These are phyloP conservation scores for Epirrita christyi DNA, from an alignment of 2,888 invertebrate genomes.

Conservation along the genomic window DNA sequence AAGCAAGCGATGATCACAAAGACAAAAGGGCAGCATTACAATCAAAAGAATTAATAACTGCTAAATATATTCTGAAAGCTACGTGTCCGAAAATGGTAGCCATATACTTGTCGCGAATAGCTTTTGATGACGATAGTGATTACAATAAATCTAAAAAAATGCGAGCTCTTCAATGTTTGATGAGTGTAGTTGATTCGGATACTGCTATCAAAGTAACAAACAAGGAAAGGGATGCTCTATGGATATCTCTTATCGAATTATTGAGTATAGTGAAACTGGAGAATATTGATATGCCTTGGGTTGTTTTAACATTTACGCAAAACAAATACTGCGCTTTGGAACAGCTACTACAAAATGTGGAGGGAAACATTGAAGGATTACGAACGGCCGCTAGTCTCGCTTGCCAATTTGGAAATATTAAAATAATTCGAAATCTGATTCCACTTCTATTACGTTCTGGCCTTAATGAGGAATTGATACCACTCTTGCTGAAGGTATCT, in stretches of 20 bases:
- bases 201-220: conserved; percentile 76
- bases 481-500: conserved; percentile 66
- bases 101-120: conserved; percentile 78
- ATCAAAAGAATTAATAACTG: conserved; percentile 70
- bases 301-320: conserved; percentile 71
- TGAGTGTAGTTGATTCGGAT: conserved; percentile 76
- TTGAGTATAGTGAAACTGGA: conserved; percentile 71
- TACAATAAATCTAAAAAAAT: conserved; percentile 77
- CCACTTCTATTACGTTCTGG: conserved; percentile 61
- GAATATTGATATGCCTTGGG: conserved; percentile 77
- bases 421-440: conserved; percentile 61
- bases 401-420: conserved; percentile 60
- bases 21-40: conserved; percentile 58
- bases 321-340: conserved; percentile 71
- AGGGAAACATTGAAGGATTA: conserved; percentile 63
- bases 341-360: conserved; percentile 66
- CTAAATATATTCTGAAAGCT: conserved; percentile 79
- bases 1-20: conserved; percentile 55
- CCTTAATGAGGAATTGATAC: conserved; percentile 71
- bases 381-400: conserved; percentile 67
- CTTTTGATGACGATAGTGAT: conserved; percentile 76
- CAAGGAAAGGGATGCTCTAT: conserved; percentile 68
- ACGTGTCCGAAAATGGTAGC: conserved; percentile 82
- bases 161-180: conserved; percentile 76
- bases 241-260: conserved; percentile 73